Conservation (phyloP, 2,888 invertebrate genomes). For the Hyles lineata region DNA sequence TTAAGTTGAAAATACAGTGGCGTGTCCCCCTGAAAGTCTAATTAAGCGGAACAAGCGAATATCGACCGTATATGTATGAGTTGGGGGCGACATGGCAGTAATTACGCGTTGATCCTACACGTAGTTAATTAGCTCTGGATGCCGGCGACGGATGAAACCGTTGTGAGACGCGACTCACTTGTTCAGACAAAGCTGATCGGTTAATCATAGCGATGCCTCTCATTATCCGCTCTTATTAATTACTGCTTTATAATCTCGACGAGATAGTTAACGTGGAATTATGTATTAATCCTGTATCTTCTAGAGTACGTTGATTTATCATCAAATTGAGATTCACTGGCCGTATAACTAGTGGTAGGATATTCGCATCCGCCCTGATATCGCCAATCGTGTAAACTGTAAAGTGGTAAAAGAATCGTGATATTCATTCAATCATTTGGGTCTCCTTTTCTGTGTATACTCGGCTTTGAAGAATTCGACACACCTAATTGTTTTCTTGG, state of each 20-base stretch:
- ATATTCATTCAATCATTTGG: no score
- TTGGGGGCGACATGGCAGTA: constrained; percentile 6
- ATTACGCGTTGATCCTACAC: constrained; percentile 13
- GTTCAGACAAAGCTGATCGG: constrained; percentile 1
- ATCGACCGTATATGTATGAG: constrained; percentile 17
- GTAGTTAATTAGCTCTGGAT: constrained; percentile 13
- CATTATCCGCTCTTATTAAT: background rate
- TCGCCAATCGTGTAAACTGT: no score
- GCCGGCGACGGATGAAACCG: background rate
- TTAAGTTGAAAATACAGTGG: background rate
- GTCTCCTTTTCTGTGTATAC: no score
- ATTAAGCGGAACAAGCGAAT: constrained; percentile 26
- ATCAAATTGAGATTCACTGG: no score
- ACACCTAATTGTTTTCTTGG: no score
- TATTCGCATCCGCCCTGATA: no score
- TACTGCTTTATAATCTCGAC: background rate
- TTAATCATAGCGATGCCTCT: background rate
- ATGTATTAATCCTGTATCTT: background rate
- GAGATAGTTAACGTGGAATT: background rate
- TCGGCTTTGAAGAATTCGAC: no score
- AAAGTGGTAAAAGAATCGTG: no score
- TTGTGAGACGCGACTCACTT: background rate
- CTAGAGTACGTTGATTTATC: background rate
- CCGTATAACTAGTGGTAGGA: no score
- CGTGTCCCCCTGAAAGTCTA: background rate